Conservation (phyloP, 2,797 vertebrate genomes). For the Thripadectes ignobilis region DNA sequence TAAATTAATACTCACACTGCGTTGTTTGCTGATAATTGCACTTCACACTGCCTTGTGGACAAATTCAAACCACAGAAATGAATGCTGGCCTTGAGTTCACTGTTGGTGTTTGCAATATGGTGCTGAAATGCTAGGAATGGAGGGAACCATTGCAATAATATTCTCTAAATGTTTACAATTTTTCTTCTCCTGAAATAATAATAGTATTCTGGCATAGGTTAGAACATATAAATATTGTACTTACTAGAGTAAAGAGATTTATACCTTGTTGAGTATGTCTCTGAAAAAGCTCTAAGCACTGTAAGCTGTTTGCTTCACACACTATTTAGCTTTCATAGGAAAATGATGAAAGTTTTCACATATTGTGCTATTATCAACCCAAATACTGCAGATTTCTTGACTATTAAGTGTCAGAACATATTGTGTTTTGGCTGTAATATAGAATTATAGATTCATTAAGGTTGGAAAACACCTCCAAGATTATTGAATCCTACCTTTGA, state of each 20-base stretch:
- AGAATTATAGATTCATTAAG: not conserved
- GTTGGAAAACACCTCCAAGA: not conserved
- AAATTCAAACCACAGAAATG: not conserved
- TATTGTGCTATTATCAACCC: not conserved
- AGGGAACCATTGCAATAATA: not conserved
- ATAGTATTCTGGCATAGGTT: not conserved
- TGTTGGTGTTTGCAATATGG: not conserved
- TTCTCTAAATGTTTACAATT: not conserved
- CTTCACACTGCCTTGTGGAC: not conserved
- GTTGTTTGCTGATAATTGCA: not conserved
- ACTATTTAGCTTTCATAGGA: not conserved
- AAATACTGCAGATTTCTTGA: not conserved
- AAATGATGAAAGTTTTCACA: not conserved
- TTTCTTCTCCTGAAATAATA: not conserved
- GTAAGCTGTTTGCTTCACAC: not conserved
- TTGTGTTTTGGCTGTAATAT: not conserved
- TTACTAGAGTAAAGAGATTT: not conserved
- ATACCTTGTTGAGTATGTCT: not conserved
- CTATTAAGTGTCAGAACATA: not conserved
- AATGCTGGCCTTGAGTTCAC: not conserved
- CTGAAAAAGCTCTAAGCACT: not conserved
- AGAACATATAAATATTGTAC: conserved; percentile 14
- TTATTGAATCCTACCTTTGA: not conserved
- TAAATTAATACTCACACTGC: not conserved
- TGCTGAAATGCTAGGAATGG: not conserved